A percentile compares a stretch with the other conserved stretches of the same genome.
Conservation (phyloP, 1,140 invertebrate genomes). For the Sarcophaga peregrina region DNA sequence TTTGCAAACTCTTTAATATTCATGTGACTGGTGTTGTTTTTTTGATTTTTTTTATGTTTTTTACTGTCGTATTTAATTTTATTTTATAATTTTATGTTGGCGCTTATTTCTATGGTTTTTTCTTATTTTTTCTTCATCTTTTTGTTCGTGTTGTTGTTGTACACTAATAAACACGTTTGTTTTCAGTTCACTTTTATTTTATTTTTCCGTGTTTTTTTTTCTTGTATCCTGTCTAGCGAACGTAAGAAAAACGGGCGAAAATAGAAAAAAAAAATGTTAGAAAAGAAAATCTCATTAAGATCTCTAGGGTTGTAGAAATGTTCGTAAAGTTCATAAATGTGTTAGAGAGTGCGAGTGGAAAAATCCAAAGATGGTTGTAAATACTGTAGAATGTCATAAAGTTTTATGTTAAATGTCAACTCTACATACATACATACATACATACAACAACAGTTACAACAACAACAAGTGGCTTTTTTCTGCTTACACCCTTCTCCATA, state of each 20-base stretch:
- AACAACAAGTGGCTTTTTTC: no score
- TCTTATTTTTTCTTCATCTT: not conserved
- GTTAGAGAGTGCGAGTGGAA: not conserved
- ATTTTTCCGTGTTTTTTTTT: not conserved
- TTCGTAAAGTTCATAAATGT: constrained; percentile 20
- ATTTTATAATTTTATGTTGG: constrained; percentile 7
- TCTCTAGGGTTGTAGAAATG: constrained; percentile 9
- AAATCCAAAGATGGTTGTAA: constrained; percentile 17
- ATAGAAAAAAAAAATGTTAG: not conserved
- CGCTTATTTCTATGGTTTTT: not conserved
- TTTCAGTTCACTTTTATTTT: not conserved
- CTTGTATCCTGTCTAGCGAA: not conserved
- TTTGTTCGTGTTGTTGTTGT: not conserved
- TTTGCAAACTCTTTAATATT: not conserved
- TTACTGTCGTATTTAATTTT: not conserved
- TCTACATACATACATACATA: not conserved
- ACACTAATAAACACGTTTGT: constrained; percentile 13
- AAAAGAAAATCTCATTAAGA: constrained; percentile 13
- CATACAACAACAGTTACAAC: not conserved
- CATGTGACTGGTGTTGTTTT: constrained; percentile 7
- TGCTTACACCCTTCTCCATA: no score
- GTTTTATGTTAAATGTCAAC: constrained; percentile 19
- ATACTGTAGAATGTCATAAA: constrained; percentile 22
- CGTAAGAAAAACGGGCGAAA: not conserved
- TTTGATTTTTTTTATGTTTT: not conserved